phyloP scores from a whole-genome alignment of 2,888 invertebrate species.

The Chymomyza fuscimana region DNA sequence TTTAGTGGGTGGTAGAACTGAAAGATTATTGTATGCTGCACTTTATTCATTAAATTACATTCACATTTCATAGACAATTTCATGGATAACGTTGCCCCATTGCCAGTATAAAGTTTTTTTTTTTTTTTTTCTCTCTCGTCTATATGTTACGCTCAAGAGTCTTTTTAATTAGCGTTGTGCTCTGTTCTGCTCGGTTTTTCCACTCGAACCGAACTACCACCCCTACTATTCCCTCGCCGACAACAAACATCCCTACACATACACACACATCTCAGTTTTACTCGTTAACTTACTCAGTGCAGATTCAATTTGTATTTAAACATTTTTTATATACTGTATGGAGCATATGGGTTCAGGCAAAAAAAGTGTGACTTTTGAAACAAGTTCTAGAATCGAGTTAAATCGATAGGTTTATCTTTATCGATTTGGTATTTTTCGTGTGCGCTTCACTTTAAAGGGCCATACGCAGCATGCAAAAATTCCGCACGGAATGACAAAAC shows the following conservation, averaged over 20 bases:
- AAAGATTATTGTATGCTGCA: slow-evolving; percentile 31
- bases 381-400: no score
- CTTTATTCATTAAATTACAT: slow-evolving; percentile 71
- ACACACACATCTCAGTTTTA: slow-evolving; percentile 7
- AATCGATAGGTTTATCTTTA: no score
- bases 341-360: neutral
- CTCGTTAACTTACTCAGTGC: slow-evolving; percentile 61
- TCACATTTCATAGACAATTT: slow-evolving; percentile 74
- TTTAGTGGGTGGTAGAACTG: neutral
- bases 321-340: slow-evolving; percentile 40
- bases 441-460: no score
- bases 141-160: slow-evolving; percentile 55
- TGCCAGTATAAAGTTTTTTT: slow-evolving; percentile 25
- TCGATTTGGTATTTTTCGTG: no score
- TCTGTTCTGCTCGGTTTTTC: slow-evolving; percentile 39
- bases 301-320: slow-evolving; percentile 69
- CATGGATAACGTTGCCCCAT: slow-evolving; percentile 52
- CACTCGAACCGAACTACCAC: slow-evolving; percentile 59
- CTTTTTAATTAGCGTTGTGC: slow-evolving; percentile 77
- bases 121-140: slow-evolving; percentile 6
- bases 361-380: neutral
- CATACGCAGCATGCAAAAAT: no score
- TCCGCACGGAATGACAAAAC: no score
- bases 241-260: neutral
- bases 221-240: neutral